These are phyloP conservation scores for Leuctra nigra DNA, from an alignment of 2,888 invertebrate species.

Conservation along the genomic window DNA sequence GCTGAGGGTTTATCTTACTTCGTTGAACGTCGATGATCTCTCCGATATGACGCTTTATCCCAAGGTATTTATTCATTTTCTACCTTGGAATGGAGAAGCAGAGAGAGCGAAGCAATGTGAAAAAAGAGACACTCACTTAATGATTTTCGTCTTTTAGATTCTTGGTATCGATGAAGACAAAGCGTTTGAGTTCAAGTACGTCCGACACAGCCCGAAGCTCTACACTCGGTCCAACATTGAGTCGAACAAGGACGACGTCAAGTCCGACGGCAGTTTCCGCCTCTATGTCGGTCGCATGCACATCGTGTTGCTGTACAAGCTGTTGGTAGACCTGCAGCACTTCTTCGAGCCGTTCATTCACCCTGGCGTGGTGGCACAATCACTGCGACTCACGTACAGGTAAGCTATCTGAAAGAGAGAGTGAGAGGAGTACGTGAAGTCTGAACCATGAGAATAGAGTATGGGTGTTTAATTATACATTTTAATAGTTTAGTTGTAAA, in stretches of 20 bases:
- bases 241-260: conserved; percentile 44
- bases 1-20: conserved; percentile 59
- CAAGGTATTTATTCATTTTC: conserved; percentile 53
- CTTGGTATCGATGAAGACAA: conserved; percentile 73
- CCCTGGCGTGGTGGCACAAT: conserved; percentile 30
- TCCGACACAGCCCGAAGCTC: conserved; percentile 55
- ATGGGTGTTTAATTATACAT: too few species aligned
- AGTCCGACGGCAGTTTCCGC: conserved; percentile 63
- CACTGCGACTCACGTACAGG: too few species aligned
- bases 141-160: conserved; percentile 46
- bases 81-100: too few species aligned
- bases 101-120: not conserved
- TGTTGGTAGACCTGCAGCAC: conserved; percentile 57
- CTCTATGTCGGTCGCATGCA: conserved; percentile 65
- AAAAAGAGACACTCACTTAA: not conserved
- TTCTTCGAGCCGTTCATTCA: conserved; percentile 49
- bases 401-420: too few species aligned
- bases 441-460: too few species aligned
- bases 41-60: conserved; percentile 68
- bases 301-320: conserved; percentile 58
- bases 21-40: conserved; percentile 62
- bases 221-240: conserved; percentile 47
- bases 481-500: too few species aligned
- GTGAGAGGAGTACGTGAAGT: too few species aligned
- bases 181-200: conserved; percentile 71